Base-by-base conservation (phyloP, 1,140 invertebrate species). In the Brachionus angularis region DNA sequence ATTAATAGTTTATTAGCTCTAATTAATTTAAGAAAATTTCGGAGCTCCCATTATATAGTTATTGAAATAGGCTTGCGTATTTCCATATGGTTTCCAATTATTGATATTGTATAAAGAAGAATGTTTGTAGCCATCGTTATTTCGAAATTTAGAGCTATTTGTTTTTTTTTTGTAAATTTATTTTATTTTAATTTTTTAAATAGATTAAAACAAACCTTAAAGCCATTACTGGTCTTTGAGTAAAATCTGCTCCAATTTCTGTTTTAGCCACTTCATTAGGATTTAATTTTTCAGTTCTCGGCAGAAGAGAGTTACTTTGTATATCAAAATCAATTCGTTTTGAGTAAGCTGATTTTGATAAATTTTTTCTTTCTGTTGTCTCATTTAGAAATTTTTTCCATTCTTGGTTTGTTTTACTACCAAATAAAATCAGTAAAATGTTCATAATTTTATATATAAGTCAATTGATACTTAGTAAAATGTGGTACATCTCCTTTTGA, bases 21-120 rank as follows among this genome's bases (percentile, higher is more conserved):
- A 46, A 31, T 29, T 33, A 18, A 3, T 34, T 42, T 67, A 67
- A n/a, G 62, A 67, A 50, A 67, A 67, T 33, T 67, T 46, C 1
- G 62, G 62, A 46, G 62, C 62, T 46, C 62, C 62, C 3, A 42
- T 47, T 31, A 67, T 50, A n/a, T 67, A 67, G 36, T 67, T 67
- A 34, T 67, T 67, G 18, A 67, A 67, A 23, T 67, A 67, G 2
- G 42, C 42, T 16, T 23, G 39, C 21, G 25, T 10, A 50, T 67
- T 67, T 16, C 62, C 62, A 47, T 67, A 67, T 18, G 62, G 62
- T 47, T 67, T 67, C 62, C 62, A 67, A 5, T 46, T 47, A 42
- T 67, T 67, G 0, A 67, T 36, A 25, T 67, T 67, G 29, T 47
- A 50, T 12, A 67, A 21, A 25, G 42, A 47, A 21, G 62, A 39